A percentile compares a stretch with the other conserved stretches of the same genome.
phyloP scores from a whole-genome alignment of 2,888 invertebrate genomes.

The Lithodes maja region DNA sequence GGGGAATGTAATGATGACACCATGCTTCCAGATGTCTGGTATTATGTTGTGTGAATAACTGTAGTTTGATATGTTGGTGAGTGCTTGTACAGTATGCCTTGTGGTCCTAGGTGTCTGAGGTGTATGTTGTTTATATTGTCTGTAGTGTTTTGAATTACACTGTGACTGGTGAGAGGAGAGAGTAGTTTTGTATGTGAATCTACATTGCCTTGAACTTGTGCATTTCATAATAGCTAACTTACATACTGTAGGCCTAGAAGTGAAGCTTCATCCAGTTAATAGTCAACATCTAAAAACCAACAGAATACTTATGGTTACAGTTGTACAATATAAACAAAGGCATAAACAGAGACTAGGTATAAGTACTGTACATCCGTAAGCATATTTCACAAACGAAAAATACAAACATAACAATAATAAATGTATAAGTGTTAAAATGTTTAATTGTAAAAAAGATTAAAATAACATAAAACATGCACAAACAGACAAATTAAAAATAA shows the following conservation, averaged over 20 bases:
- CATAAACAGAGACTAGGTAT: slow-evolving; percentile 2
- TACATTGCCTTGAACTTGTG: too few relatives aligned
- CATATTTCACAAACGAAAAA: slow-evolving; percentile 7
- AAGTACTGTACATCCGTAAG: background rate
- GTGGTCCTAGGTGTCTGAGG: too few relatives aligned
- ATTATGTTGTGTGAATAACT: too few relatives aligned
- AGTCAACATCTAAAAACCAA: background rate
- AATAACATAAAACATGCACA: slow-evolving; percentile 1
- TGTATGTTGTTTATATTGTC: too few relatives aligned
- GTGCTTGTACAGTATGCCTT: too few relatives aligned
- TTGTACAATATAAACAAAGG: background rate
- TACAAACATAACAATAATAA: slow-evolving; percentile 18
- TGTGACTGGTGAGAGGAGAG: too few relatives aligned
- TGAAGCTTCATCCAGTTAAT: background rate
- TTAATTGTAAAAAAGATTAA: background rate
- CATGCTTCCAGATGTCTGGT: too few relatives aligned
- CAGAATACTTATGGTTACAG: background rate
- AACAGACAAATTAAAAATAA: background rate
- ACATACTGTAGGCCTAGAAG: background rate
- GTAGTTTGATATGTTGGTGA: too few relatives aligned
- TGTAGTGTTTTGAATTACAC: too few relatives aligned
- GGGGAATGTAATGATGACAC: too few relatives aligned
- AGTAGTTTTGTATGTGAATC: too few relatives aligned
- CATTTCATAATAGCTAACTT: background rate
- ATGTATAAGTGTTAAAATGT: background rate